These are phyloP conservation scores for Pocillopora meandrina DNA, from an alignment of 92 coral and sea anemone species.

Conservation along the genomic window DNA sequence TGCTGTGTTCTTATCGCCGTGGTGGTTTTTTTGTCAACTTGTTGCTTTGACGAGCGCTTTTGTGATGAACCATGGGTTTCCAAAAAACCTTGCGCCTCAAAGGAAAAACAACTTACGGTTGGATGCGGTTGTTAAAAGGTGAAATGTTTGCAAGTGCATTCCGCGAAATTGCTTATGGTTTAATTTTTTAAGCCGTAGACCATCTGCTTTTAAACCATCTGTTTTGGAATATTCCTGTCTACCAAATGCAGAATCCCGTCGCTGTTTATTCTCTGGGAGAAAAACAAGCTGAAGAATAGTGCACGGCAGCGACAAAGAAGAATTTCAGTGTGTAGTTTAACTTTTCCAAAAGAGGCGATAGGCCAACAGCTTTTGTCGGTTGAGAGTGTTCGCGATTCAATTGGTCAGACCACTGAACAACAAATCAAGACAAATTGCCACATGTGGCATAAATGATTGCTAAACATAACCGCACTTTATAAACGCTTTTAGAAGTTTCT, in stretches of 20 bases:
- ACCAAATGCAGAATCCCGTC: constrained; percentile 17
- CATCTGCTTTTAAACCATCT: constrained; percentile 46
- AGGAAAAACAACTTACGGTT: constrained; percentile 21
- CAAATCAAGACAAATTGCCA: constrained; percentile 41
- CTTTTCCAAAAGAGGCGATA: constrained; percentile 14
- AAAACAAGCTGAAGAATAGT: not conserved
- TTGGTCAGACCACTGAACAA: not conserved
- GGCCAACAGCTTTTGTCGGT: not conserved
- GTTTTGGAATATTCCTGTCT: constrained; percentile 21
- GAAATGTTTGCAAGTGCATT: constrained; percentile 9
- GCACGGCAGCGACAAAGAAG: not conserved
- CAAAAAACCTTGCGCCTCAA: constrained; percentile 24
- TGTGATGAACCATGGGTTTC: constrained; percentile 32
- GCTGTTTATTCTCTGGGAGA: constrained; percentile 17
- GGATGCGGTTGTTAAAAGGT: constrained; percentile 36
- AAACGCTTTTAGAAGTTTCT: constrained; percentile 44
- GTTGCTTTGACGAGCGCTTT: constrained; percentile 18
- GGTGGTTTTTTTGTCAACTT: constrained; percentile 32
- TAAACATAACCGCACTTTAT: constrained; percentile 49
- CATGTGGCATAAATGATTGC: constrained; percentile 40
- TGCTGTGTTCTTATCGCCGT: constrained; percentile 15
- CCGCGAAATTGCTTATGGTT: constrained; percentile 25
- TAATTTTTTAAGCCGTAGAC: not conserved
- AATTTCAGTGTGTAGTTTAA: constrained; percentile 10
- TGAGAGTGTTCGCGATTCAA: not conserved